These are phyloP conservation scores for Idaea biselata DNA, from an alignment of 2,888 invertebrate species.

Conservation along the genomic window DNA sequence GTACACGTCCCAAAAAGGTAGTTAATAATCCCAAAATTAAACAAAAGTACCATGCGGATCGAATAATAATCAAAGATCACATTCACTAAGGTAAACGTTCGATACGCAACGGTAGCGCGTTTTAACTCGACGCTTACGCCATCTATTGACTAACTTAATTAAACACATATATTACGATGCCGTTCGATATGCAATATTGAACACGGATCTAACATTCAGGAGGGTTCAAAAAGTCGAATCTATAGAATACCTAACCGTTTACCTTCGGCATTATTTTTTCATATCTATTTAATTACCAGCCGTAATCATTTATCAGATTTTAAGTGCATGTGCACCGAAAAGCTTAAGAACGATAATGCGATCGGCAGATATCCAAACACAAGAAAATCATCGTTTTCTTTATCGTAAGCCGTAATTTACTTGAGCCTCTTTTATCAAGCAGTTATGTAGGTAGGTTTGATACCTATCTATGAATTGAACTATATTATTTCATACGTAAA, in stretches of 20 bases:
- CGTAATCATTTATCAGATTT: neutral
- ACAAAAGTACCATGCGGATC: too few species aligned
- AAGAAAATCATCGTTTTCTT: constrained; percentile 10
- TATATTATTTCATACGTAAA: too few species aligned
- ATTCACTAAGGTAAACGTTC: too few species aligned
- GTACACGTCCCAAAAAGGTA: too few species aligned
- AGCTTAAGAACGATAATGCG: neutral
- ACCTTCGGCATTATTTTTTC: neutral
- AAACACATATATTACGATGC: too few species aligned
- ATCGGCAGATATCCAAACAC: constrained; percentile 1
- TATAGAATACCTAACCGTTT: neutral
- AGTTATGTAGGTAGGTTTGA: constrained; percentile 7
- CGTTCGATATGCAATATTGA: too few species aligned
- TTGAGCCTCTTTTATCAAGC: neutral
- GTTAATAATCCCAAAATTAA: too few species aligned
- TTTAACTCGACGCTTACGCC: too few species aligned
- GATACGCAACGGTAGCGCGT: too few species aligned
- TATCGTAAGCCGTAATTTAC: constrained; percentile 5
- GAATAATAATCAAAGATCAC: too few species aligned
- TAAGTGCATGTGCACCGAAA: constrained; percentile 16
- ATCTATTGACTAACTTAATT: too few species aligned
- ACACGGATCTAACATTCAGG: too few species aligned
- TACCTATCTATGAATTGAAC: constrained; percentile 10
- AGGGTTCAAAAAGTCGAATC: neutral
- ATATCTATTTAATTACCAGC: neutral